phyloP scores from a whole-genome alignment of 2,797 vertebrate species.

The Sus cebifrons region DNA sequence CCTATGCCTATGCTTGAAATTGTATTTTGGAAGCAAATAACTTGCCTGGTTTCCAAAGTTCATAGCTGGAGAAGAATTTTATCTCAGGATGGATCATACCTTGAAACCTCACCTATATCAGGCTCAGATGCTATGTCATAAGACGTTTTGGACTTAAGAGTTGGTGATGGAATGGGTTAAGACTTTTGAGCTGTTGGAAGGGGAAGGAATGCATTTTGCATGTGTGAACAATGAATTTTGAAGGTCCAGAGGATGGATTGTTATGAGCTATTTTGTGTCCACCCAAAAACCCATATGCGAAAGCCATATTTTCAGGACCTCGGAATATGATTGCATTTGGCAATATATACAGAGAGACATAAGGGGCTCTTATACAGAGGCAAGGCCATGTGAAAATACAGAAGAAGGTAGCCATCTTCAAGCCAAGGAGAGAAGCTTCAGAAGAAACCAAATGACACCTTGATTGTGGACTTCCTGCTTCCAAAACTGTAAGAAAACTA shows the following conservation, averaged over 20 bases:
- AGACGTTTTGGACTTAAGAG: not conserved
- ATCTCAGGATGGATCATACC: not conserved
- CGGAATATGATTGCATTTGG: not conserved
- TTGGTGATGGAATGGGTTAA: not conserved
- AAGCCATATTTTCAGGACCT: not conserved
- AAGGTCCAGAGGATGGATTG: not conserved
- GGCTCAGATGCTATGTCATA: not conserved
- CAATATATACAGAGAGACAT: not conserved
- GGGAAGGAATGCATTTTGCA: not conserved
- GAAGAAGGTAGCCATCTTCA: not conserved
- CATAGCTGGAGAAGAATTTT: not conserved
- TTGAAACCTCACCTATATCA: not conserved
- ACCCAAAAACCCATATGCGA: not conserved
- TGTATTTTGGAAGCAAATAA: not conserved
- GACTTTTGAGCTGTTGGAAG: not conserved
- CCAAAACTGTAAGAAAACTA: not conserved
- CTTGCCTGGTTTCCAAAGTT: not conserved
- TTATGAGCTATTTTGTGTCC: not conserved
- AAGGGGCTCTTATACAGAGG: not conserved
- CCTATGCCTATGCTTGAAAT: not conserved
- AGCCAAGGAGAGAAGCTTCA: not conserved
- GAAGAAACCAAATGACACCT: not conserved
- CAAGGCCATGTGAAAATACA: not conserved
- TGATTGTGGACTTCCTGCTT: not conserved
- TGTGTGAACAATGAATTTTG: not conserved